phyloP scores from a whole-genome alignment of 2,797 vertebrate genomes.

The Hybognathus amarus region DNA sequence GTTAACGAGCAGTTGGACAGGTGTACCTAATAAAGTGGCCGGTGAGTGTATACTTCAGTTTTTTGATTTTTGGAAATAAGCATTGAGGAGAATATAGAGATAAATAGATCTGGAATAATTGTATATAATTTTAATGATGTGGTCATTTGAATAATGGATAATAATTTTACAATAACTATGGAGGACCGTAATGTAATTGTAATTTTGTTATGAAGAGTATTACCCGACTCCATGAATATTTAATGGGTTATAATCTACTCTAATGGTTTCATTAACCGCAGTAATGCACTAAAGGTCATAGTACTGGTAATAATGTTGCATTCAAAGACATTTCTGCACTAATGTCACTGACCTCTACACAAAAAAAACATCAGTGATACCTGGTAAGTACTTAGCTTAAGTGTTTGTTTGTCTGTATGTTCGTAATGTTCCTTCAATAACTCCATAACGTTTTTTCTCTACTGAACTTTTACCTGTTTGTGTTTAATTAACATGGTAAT shows the following conservation, averaged over 20 bases:
- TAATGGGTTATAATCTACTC: slow-evolving; percentile 18
- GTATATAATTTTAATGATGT: neutral
- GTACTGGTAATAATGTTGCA: slow-evolving; percentile 25
- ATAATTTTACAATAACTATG: slow-evolving; percentile 18
- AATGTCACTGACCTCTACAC: slow-evolving; percentile 21
- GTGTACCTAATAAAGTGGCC: too few species aligned
- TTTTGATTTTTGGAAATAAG: neutral
- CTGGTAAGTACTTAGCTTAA: slow-evolving; percentile 34
- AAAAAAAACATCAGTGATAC: slow-evolving; percentile 20
- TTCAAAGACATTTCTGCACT: slow-evolving; percentile 34
- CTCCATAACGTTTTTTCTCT: neutral
- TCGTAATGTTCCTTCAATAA: neutral
- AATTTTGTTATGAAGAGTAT: slow-evolving; percentile 25
- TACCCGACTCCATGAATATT: slow-evolving; percentile 32
- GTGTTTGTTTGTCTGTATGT: slow-evolving; percentile 32
- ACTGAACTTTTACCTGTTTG: neutral
- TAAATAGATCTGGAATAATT: slow-evolving; percentile 3
- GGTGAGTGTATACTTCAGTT: neutral
- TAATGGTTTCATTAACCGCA: slow-evolving; percentile 44
- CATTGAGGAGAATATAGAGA: neutral
- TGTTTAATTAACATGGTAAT: neutral
- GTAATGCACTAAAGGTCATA: slow-evolving; percentile 32
- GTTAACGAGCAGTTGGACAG: too few species aligned
- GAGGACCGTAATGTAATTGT: neutral
- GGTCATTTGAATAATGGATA: slow-evolving; percentile 22